Evolutionary conservation across 2,113 vertebrate species (phyloP), one percentile per base, ranked within the genome.

Genomic region (Anolis sagrei): DNA sequence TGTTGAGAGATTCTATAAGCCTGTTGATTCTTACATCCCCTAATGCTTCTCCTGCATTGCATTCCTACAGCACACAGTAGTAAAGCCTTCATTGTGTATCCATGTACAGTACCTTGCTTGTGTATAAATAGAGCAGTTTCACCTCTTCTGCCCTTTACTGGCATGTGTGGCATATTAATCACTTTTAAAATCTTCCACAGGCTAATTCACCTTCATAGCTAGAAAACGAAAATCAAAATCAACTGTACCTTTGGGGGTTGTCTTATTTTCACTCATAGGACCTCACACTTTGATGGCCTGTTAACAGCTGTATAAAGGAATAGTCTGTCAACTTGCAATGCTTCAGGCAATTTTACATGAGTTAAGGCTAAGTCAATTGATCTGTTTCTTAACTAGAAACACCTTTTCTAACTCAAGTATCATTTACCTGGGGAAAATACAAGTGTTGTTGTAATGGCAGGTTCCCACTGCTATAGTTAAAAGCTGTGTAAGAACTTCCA

Each of bases 311-410:
- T 32, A 83, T 76, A 86, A 92, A 88, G 2, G 19, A 85, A 87
- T 81, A 87, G 34, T 87, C 36, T 88, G 89, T 85, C 51, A 89
- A 82, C 68, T 82, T 78, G 27, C 83, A 64, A 64, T 76, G 3
- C 51, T 79, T 3, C 36, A 85, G 36, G 64, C n/a, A 85, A 44
- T 70, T 89, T 90, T 82, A 74, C 19, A 1, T 48, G 87, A 76
- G 16, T 51, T 84, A 74, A 84, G 49, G 54, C 36, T 81, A 81
- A 90, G 36, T 73, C 9, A 87, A 18, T 16, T 81, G 21, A 49
- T 86, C 29, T 75, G 3, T 86, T 32, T 90, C 18, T 21, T 88
- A 88, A 75, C 29, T 84, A 82, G 69, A 86, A 92, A 74, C 25
- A 86, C 0, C 4, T 73, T 88, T 92, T 86, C 16, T 4, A 80